phyloP scores from a whole-genome alignment of 2,888 invertebrate genomes.

The Bellardia pandia region DNA sequence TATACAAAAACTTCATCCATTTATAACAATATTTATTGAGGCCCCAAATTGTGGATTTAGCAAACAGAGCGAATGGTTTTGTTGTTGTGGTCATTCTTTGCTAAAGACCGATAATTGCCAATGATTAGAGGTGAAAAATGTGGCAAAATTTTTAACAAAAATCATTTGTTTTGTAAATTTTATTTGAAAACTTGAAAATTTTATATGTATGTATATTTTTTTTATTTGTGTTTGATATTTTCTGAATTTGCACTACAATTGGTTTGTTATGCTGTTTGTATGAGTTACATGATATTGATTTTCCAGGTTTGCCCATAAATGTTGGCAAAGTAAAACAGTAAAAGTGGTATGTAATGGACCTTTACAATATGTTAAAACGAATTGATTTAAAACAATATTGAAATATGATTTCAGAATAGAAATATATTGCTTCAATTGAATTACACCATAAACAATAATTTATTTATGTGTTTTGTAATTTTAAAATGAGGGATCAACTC shows the following conservation, averaged over 20 bases:
- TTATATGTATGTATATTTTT: background rate
- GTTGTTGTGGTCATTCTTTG: constrained; percentile 42
- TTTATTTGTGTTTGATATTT: background rate
- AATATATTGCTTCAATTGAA: no score
- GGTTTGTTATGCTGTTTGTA: background rate
- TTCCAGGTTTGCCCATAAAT: constrained; percentile 16
- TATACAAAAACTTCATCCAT: constrained; percentile 11
- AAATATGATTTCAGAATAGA: no score
- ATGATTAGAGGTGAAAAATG: constrained; percentile 67
- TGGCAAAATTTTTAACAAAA: constrained; percentile 59
- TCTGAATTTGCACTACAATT: constrained; percentile 22
- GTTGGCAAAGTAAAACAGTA: constrained; percentile 1
- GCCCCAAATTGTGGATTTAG: constrained; percentile 25
- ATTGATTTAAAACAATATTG: no score
- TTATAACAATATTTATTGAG: constrained; percentile 32
- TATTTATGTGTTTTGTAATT: no score
- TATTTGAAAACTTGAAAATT: constrained; percentile 22
- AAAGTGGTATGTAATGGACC: background rate
- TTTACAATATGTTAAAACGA: no score
- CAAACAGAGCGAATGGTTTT: constrained; percentile 5
- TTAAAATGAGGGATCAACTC: no score
- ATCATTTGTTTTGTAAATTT: constrained; percentile 61
- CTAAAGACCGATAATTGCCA: constrained; percentile 60
- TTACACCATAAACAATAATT: no score
- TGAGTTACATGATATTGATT: background rate